Evolutionary conservation across 2,113 vertebrate genomes (phyloP), one percentile per base, ranked within the genome.

Genomic region (zebrafish (Danio rerio)): DNA sequence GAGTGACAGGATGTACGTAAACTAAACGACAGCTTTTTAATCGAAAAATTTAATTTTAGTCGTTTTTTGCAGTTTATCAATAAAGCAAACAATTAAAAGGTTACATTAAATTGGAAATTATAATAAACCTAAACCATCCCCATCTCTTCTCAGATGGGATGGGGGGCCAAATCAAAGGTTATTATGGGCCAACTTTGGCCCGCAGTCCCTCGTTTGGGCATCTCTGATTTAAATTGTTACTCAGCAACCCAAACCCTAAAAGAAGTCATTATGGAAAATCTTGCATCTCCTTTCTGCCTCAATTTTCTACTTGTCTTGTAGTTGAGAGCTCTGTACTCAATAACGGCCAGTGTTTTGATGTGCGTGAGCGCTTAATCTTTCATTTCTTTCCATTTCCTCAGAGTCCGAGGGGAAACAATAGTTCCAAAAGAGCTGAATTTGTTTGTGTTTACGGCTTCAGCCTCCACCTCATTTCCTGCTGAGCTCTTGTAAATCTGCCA

Each of bases 341-440:
- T 86, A 90, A 90, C 87, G 66, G 85, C 43, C 56, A 79, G 59
- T 5, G 59, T 43, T 63, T 62, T 78, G 40, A 40, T 80, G 85
- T 81, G 89, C 87, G 85, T 86, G 78, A 87, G 87, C 74, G 84
- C 73, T 88, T 58, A 87, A 89, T 90, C 88, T 89, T 18, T 61
- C 18, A 55, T 76, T 83, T 86, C 70, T 88, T 86, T 82, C 83
- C 85, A 86, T 78, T 79, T 88, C 63, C 83, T 87, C 76, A 84
- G 62, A 72, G 74, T 85, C 66, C 59, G 70, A 81, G 85, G 82
- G 73, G 82, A 87, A 90, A 86, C 78, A 88, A 85, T 71, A 61
- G 58, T 71, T 84, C 72, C 55, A 83, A 58, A 82, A 89, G 63
- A 88, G 63, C 81, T 81, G 18, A 83, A 88, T 52, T 84, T 87